Evolutionary conservation across 1,140 invertebrate genomes (phyloP).

Genomic region (Hyles euphorbiae): DNA sequence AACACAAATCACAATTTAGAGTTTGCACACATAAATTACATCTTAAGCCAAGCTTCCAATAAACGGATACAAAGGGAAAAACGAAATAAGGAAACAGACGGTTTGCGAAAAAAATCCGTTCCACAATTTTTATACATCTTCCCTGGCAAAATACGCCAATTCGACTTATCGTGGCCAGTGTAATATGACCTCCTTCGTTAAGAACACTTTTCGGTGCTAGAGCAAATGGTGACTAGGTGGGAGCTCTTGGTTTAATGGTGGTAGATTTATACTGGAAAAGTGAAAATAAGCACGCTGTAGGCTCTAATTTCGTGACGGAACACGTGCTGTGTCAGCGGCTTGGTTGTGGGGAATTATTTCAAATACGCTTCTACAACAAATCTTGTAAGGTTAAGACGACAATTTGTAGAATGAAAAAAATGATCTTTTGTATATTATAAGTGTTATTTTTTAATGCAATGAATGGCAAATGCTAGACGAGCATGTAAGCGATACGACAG

Average conservation of each 20-base stretch:
- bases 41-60: slow-evolving; percentile 50
- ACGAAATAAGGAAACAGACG: slow-evolving; percentile 61
- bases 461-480: too few species aligned
- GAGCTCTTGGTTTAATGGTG: slow-evolving; percentile 26
- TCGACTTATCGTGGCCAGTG: slow-evolving; percentile 32
- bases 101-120: slow-evolving; percentile 37
- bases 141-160: slow-evolving; percentile 39
- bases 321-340: slow-evolving; percentile 39
- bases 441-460: too few species aligned
- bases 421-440: too few species aligned
- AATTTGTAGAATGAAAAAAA: too few species aligned
- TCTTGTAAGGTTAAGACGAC: slow-evolving; percentile 1
- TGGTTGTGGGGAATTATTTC: slow-evolving; percentile 34
- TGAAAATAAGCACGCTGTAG: slow-evolving; percentile 56
- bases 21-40: slow-evolving; percentile 55
- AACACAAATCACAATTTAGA: slow-evolving; percentile 31
- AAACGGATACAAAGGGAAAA: slow-evolving; percentile 51
- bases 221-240: slow-evolving; percentile 1
- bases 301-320: slow-evolving; percentile 51
- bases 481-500: too few species aligned
- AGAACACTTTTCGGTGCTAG: neutral
- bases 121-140: slow-evolving; percentile 51
- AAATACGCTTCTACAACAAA: slow-evolving; percentile 16
- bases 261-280: slow-evolving; percentile 44
- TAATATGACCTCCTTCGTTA: slow-evolving; percentile 23